Evolutionary conservation across 1,140 invertebrate species (phyloP).

Genomic region (Drosophila subpulchrella): DNA sequence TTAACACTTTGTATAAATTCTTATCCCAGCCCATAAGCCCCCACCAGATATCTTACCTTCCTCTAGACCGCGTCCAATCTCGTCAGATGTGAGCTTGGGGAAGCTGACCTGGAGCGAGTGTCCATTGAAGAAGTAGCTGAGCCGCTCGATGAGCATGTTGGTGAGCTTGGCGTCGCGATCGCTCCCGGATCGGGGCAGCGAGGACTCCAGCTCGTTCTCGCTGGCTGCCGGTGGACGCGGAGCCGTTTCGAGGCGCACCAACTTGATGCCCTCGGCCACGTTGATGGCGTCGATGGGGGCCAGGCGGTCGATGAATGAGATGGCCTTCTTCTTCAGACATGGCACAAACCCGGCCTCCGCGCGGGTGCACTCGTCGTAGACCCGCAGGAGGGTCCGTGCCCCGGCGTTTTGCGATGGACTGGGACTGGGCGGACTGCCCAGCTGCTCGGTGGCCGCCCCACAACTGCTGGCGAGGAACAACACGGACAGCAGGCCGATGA

Average conservation of each 20-base stretch:
- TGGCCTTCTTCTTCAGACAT: slow-evolving; percentile 92
- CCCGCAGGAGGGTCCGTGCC: slow-evolving; percentile 86
- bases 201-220: slow-evolving; percentile 88
- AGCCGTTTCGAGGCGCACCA: slow-evolving; percentile 86
- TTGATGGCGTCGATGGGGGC: slow-evolving; percentile 88
- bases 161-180: slow-evolving; percentile 88
- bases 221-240: slow-evolving; percentile 74
- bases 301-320: slow-evolving; percentile 90
- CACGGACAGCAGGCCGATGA: slow-evolving; percentile 43
- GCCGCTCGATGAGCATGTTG: slow-evolving; percentile 89
- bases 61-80: slow-evolving; percentile 89
- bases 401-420: slow-evolving; percentile 82
- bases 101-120: slow-evolving; percentile 91
- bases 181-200: slow-evolving; percentile 87
- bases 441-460: slow-evolving; percentile 70
- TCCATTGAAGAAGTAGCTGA: slow-evolving; percentile 89
- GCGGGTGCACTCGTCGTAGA: slow-evolving; percentile 88
- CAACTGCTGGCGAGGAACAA: slow-evolving; percentile 54
- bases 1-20: not conserved
- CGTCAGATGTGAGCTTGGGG: slow-evolving; percentile 89
- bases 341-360: slow-evolving; percentile 87
- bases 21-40: no score
- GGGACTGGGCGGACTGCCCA: slow-evolving; percentile 43
- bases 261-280: slow-evolving; percentile 88
- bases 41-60: slow-evolving; percentile 87